Evolutionary conservation across 92 coral and sea anemone species (phyloP).

Genomic region (Ricordea florida): DNA sequence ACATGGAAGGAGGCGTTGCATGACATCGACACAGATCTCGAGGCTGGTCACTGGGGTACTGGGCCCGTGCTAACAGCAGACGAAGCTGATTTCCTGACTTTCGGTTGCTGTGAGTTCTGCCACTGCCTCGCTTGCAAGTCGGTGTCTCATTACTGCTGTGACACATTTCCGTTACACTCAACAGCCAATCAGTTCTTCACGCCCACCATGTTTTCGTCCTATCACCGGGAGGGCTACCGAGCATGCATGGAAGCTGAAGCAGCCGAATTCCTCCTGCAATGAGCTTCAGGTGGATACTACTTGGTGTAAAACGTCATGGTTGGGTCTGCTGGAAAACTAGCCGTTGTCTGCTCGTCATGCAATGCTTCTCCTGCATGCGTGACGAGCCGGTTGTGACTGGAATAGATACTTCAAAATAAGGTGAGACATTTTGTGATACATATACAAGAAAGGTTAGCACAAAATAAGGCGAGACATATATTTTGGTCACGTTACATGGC

Average conservation of each 20-base stretch:
- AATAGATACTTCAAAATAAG: too few species aligned
- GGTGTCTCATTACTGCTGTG: constrained; percentile 34
- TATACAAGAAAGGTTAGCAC: too few species aligned
- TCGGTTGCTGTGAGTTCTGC: constrained; percentile 67
- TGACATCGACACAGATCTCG: constrained; percentile 41
- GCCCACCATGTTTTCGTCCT: constrained; percentile 61
- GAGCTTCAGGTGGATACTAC: too few species aligned
- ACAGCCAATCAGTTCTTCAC: constrained; percentile 72
- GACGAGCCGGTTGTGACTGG: too few species aligned
- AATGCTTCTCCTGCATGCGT: too few species aligned
- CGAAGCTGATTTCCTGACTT: constrained; percentile 64
- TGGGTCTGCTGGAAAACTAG: too few species aligned
- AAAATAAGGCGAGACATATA: too few species aligned
- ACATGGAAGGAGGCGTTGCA: constrained; percentile 36
- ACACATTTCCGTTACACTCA: constrained; percentile 59
- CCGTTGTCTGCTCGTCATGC: too few species aligned
- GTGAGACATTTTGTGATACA: too few species aligned
- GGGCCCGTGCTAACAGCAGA: constrained; percentile 57
- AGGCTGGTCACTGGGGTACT: constrained; percentile 58
- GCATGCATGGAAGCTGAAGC: constrained; percentile 60
- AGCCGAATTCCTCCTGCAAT: too few species aligned
- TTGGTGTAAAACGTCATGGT: too few species aligned
- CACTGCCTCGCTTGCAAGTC: constrained; percentile 26
- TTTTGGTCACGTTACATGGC: too few species aligned
- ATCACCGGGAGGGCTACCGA: constrained; percentile 78